These are phyloP conservation scores for Aldabrachelys gigantea DNA, from an alignment of 2,113 vertebrate genomes.

Conservation along the genomic window DNA sequence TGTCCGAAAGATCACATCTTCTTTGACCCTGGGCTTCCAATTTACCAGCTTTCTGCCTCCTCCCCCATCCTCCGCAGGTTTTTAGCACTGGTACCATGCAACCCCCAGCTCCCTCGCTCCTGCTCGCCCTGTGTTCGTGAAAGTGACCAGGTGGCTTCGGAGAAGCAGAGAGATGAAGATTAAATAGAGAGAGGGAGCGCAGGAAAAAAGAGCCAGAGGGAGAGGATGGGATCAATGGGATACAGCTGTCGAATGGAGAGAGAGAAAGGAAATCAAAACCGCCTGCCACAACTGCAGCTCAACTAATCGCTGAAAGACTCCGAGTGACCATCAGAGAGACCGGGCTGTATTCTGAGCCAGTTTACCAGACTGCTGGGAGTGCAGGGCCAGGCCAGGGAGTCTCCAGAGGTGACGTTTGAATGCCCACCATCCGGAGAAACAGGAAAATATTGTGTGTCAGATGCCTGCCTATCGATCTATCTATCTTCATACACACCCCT, in stretches of 20 bases:
- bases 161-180: conserved; percentile 63
- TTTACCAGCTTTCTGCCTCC: background rate
- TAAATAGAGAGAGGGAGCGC: conserved; percentile 51
- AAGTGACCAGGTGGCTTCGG: background rate
- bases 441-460: background rate
- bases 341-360: too few species aligned
- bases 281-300: background rate
- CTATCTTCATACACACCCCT: too few species aligned
- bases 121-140: background rate
- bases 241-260: conserved; percentile 73
- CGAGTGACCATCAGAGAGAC: background rate
- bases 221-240: conserved; percentile 73
- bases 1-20: background rate
- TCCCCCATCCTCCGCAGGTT: background rate
- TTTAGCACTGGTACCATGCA: background rate
- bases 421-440: too few species aligned
- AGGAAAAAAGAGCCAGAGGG: conserved; percentile 34
- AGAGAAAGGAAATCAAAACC: background rate
- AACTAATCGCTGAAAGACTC: background rate
- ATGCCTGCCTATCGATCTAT: background rate
- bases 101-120: accelerated
- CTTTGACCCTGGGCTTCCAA: background rate
- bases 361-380: background rate
- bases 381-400: too few species aligned
- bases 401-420: too few species aligned